These are phyloP conservation scores for Abrostola triplasia DNA, from an alignment of 2,888 invertebrate species.

Conservation along the genomic window DNA sequence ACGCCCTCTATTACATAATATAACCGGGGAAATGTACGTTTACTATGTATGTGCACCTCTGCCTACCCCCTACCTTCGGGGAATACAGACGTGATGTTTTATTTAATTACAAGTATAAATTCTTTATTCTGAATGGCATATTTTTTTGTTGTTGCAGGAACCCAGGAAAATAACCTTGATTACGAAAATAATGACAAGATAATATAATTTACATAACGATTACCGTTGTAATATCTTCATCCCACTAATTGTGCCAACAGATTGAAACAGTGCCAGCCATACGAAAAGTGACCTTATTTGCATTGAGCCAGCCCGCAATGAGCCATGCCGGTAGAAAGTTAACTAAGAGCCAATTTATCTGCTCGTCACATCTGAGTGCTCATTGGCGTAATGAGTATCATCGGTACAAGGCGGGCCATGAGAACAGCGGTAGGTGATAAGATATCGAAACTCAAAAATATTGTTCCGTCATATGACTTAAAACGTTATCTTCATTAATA, in stretches of 20 bases:
- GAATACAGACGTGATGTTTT: too few species aligned
- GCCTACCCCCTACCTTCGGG: too few species aligned
- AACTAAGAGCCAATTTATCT: conserved; percentile 47
- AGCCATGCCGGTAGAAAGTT: conserved; percentile 33
- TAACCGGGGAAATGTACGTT: too few species aligned
- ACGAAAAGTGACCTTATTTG: conserved; percentile 11
- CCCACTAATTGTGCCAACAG: neutral
- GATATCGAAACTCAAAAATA: too few species aligned
- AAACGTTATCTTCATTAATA: too few species aligned
- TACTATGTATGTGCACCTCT: too few species aligned
- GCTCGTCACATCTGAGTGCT: conserved; percentile 44
- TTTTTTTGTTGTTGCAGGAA: too few species aligned
- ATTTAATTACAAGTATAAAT: too few species aligned
- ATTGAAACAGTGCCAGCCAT: neutral
- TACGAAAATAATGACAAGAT: neutral
- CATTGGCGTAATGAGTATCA: conserved; percentile 54
- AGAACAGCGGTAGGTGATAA: conserved; percentile 7
- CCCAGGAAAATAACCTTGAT: neutral
- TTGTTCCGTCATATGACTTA: too few species aligned
- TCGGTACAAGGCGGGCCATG: conserved; percentile 19
- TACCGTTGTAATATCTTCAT: neutral
- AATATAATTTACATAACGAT: neutral
- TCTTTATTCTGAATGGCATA: too few species aligned
- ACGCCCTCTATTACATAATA: too few species aligned
- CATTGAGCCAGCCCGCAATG: neutral